These are phyloP conservation scores for Apodemus speciosus DNA, from an alignment of 2,113 vertebrate genomes.

Conservation along the genomic window DNA sequence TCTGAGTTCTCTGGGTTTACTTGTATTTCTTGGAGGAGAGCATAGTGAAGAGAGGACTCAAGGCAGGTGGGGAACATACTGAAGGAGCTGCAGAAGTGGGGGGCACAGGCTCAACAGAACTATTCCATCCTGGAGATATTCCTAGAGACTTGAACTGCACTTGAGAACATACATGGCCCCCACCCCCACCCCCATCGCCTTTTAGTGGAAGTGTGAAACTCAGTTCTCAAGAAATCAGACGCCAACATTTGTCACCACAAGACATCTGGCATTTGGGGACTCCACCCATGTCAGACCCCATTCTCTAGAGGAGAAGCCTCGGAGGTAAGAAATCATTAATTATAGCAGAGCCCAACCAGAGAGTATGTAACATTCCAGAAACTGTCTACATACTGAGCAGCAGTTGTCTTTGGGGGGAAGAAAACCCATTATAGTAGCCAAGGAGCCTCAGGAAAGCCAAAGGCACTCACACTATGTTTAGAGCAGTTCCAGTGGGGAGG, in stretches of 20 bases:
- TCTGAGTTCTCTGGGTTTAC: not conserved
- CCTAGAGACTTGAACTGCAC: conserved; percentile 4
- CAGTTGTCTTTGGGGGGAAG: conserved; percentile 41
- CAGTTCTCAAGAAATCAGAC: conserved; percentile 21
- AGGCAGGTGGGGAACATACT: not conserved
- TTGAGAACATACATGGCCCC: not conserved
- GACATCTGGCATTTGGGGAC: conserved; percentile 48
- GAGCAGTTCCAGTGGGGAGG: not conserved
- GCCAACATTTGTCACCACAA: conserved; percentile 54
- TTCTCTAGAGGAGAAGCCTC: conserved; percentile 56
- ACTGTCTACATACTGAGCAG: conserved; percentile 29
- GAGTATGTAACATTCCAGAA: conserved; percentile 37
- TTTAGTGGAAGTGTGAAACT: conserved; percentile 45
- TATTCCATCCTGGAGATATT: not conserved
- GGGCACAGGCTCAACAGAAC: not conserved
- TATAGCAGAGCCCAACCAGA: conserved; percentile 44
- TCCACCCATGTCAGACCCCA: conserved; percentile 49
- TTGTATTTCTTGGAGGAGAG: not conserved
- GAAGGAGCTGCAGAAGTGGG: not conserved
- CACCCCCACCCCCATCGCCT: not conserved
- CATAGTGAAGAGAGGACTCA: not conserved
- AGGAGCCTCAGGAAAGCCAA: conserved; percentile 57
- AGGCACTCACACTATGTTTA: conserved; percentile 8
- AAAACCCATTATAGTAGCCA: conserved; percentile 41
- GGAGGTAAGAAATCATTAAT: conserved; percentile 58